A percentile compares a stretch with the other conserved stretches of the same genome.
These are phyloP conservation scores for Rhagium mordax DNA, from an alignment of 2,888 invertebrate genomes.

Conservation along the genomic window DNA sequence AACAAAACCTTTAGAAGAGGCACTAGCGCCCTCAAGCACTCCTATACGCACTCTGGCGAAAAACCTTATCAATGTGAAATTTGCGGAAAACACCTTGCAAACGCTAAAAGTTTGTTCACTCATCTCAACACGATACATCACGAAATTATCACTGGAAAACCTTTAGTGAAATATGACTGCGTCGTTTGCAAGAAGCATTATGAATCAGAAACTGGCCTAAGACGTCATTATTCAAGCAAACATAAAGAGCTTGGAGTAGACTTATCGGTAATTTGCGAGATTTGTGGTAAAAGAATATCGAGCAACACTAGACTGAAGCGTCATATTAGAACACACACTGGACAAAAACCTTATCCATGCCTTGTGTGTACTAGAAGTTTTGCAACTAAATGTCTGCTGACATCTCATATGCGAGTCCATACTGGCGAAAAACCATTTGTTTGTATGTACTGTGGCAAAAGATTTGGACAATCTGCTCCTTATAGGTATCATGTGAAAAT, in stretches of 20 bases:
- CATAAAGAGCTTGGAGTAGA: slow-evolving; percentile 65
- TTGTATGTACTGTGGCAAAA: slow-evolving; percentile 54
- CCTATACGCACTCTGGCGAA: slow-evolving; percentile 63
- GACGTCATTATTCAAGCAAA: slow-evolving; percentile 64
- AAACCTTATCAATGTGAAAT: slow-evolving; percentile 72
- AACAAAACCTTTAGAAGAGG: slow-evolving; percentile 61
- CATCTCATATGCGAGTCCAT: slow-evolving; percentile 60
- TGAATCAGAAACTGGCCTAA: slow-evolving; percentile 61
- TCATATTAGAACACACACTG: slow-evolving; percentile 72
- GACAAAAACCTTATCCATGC: slow-evolving; percentile 69
- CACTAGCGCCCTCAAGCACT: slow-evolving; percentile 61
- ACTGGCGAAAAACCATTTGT: slow-evolving; percentile 60
- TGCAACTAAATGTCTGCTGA: slow-evolving; percentile 74
- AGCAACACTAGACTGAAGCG: slow-evolving; percentile 56
- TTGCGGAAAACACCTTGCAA: slow-evolving; percentile 60
- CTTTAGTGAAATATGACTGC: slow-evolving; percentile 67
- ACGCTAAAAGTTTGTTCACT: slow-evolving; percentile 50
- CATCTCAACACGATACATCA: slow-evolving; percentile 71
- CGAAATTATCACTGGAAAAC: slow-evolving; percentile 61
- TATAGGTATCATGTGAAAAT: slow-evolving; percentile 75
- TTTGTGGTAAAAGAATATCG: slow-evolving; percentile 56
- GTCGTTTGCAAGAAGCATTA: slow-evolving; percentile 69
- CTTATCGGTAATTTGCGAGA: slow-evolving; percentile 65
- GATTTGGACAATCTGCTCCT: slow-evolving; percentile 72
- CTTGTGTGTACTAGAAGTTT: slow-evolving; percentile 70